These are phyloP conservation scores for Falco peregrinus DNA, from an alignment of 2,797 vertebrate genomes.

Conservation along the genomic window DNA sequence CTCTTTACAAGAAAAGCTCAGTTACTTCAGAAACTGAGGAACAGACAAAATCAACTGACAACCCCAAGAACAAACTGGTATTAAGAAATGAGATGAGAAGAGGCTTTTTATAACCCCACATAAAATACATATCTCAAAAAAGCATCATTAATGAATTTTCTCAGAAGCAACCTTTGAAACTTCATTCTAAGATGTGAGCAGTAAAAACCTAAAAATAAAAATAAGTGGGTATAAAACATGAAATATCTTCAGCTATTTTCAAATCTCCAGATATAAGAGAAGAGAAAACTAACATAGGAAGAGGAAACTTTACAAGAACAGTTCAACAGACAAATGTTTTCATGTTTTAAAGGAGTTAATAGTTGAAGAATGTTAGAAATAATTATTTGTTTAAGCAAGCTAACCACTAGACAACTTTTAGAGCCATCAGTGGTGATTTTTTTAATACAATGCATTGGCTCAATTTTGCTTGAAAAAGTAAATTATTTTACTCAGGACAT, in stretches of 20 bases:
- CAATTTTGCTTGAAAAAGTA: not conserved
- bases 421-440: not conserved
- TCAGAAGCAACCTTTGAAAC: not conserved
- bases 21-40: constrained; percentile 22
- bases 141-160: not conserved
- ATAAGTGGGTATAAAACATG: not conserved
- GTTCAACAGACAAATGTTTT: not conserved
- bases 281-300: not conserved
- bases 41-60: constrained; percentile 22
- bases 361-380: constrained; percentile 27
- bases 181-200: not conserved
- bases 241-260: constrained; percentile 11
- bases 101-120: constrained; percentile 13
- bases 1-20: constrained; percentile 8
- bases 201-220: constrained; percentile 1
- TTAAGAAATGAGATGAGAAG: not conserved
- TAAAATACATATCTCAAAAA: not conserved
- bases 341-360: not conserved
- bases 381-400: constrained; percentile 12
- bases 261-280: not conserved
- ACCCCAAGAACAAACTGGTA: constrained; percentile 1
- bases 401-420: not conserved
- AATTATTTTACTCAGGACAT: constrained; percentile 30
- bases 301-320: not conserved
- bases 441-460: not conserved